Conservation (phyloP, 2,113 vertebrate genomes). For the Polyodon spathula region DNA sequence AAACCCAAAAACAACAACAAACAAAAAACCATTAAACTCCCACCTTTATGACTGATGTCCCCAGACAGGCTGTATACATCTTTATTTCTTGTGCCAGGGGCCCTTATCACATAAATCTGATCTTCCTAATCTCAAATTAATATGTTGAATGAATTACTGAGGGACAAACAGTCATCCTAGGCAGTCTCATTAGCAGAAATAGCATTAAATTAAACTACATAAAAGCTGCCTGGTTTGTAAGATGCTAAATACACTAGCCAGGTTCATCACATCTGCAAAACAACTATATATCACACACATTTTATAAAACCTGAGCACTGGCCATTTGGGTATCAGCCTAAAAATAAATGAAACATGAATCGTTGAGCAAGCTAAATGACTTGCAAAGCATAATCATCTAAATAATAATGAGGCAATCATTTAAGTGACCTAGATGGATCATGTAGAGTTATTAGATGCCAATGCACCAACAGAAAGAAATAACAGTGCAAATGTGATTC, state of each 20-base stretch:
- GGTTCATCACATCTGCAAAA: slow-evolving; percentile 43
- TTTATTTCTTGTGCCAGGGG: not conserved
- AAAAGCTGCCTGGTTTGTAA: slow-evolving; percentile 45
- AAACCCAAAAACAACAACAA: too few relatives aligned
- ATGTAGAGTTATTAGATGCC: slow-evolving; percentile 45
- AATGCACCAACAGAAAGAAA: slow-evolving; percentile 32
- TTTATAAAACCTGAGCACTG: slow-evolving; percentile 29
- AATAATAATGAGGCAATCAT: slow-evolving; percentile 70
- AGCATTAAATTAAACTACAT: slow-evolving; percentile 48
- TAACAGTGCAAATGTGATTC: slow-evolving; percentile 53
- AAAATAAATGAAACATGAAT: slow-evolving; percentile 74
- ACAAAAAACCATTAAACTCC: too few relatives aligned
- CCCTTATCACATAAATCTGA: slow-evolving; percentile 9
- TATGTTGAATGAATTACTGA: slow-evolving; percentile 36
- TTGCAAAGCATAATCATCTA: slow-evolving; percentile 72
- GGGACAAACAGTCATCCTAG: slow-evolving; percentile 49
- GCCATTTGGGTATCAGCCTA: slow-evolving; percentile 35
- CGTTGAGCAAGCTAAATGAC: slow-evolving; percentile 68
- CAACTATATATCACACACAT: slow-evolving; percentile 37
- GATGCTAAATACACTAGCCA: slow-evolving; percentile 39
- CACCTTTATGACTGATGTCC: too few relatives aligned
- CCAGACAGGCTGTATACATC: too few relatives aligned
- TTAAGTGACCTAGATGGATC: slow-evolving; percentile 68
- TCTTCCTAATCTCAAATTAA: slow-evolving; percentile 38
- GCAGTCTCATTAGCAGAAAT: slow-evolving; percentile 47